Base-by-base conservation (phyloP, 2,113 vertebrate genomes). In the Sterna hirundo region DNA sequence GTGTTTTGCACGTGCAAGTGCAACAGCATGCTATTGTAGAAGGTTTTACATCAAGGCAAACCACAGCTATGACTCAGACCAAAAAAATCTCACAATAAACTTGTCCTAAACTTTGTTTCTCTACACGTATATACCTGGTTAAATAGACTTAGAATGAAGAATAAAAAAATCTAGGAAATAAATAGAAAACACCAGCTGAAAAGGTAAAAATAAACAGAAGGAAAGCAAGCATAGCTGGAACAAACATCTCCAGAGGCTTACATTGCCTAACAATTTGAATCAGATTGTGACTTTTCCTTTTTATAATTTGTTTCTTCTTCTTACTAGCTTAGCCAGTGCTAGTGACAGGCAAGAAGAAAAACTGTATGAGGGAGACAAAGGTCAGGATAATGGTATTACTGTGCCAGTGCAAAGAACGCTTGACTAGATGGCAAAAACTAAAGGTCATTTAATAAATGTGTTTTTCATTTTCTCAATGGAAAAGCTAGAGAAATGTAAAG, bases 391-490 rank as follows among this genome's bases (percentile, higher is more conserved):
- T 70, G n/a, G 74, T 89, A 93, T 95, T 96, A 91, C 81, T 82
- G 81, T 91, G 66, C 72, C 1, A 25, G 44, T 87, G 74, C 47
- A 91, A 83, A 76, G 65, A 97, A 81, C 0, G 2, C 61, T 79
- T 79, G 78, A 86, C 65, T 93, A 84, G 72, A 82, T 54, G 57
- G 91, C 52, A 86, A 95, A 96, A 96, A 80, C 52, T 86, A 94
- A 96, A 93, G 83, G 95, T 96, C 94, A 97, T 90, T 86, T 94
- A 79, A 91, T 91, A 90, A 96, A 92, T 13, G 52, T 84, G 44
- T 12, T 91, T 92, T 96, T 92, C 69, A 95, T 93, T 93, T 94
- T 93, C 83, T 93, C 69, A 71, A 29, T 49, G 61, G 66, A 92
- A 97, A 78, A 90, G 27, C 34, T 44, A 86, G 36, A 79, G 52